Conservation (phyloP, 2,797 vertebrate genomes). For the Acestrorhynchus altus region DNA sequence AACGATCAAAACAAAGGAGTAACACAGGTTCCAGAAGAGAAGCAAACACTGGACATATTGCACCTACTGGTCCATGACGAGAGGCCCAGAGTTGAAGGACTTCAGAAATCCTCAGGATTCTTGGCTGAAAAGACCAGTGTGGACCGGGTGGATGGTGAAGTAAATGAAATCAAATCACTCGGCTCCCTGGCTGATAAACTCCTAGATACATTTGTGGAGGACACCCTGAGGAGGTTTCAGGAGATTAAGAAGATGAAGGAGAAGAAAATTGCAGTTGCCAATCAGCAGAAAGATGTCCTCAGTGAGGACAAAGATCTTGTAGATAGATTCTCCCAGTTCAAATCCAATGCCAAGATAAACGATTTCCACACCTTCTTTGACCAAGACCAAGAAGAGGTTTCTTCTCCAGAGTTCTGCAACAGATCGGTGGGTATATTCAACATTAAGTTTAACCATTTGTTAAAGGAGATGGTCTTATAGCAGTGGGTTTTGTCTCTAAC, state of each 20-base stretch:
- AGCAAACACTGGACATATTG: conserved; percentile 71
- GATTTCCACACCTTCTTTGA: conserved; percentile 78
- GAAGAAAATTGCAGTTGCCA: conserved; percentile 85
- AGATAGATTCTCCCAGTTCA: conserved; percentile 45
- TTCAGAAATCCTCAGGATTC: conserved; percentile 57
- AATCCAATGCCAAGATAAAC: conserved; percentile 64
- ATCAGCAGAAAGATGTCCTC: conserved; percentile 64
- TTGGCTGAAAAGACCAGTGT: conserved; percentile 47
- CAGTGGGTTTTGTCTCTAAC: background rate
- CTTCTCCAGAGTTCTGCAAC: conserved; percentile 90
- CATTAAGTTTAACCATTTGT: background rate
- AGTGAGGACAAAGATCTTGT: conserved; percentile 60
- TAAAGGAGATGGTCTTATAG: background rate
- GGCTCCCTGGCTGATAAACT: conserved; percentile 84
- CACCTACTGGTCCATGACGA: conserved; percentile 76
- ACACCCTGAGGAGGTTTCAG: conserved; percentile 84
- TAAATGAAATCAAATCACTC: conserved; percentile 64
- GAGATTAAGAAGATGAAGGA: conserved; percentile 86
- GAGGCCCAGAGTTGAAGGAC: conserved; percentile 58
- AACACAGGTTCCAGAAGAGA: conserved; percentile 48
- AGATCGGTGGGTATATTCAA: conserved; percentile 84
- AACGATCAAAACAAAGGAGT: conserved; percentile 58
- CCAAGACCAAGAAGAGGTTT: conserved; percentile 84
- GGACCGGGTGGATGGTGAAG: conserved; percentile 38
- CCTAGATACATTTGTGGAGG: conserved; percentile 84